Evolutionary conservation across 2,113 vertebrate genomes (phyloP), one percentile per base, ranked within the genome.

Genomic region (Octodon degus): DNA sequence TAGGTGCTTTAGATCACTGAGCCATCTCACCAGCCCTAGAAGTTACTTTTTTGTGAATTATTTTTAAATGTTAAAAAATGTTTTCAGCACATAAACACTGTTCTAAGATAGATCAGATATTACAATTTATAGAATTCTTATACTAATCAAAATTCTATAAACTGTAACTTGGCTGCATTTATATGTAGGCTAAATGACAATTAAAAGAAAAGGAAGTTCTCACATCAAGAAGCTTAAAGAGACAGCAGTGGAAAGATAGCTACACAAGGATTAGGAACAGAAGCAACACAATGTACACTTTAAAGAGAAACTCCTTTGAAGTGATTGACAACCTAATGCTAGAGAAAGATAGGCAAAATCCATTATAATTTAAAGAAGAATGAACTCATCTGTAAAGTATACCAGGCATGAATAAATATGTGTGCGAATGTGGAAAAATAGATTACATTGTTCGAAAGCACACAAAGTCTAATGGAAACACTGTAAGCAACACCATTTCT

Each of bases 281-380:
- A 92, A 90, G 37, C 37, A 86, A 47, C 37, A 85, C 50, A 43
- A 67, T 4, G 7, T 60, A 89, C 24, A 76, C 40, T 76, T 47
- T 30, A 37, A 24, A 53, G 3, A 37, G 19, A 70, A 20, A 17
- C 24, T 93, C 24, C 30, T 63, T 50, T 68, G 27, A 70, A 76
- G 27, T 30, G 91, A 95, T 55, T 87, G 32, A 76, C 22, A 84
- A 80, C 32, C 68, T 90, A 70, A 89, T 30, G 79, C 40, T 93
- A 9, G 50, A 55, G 63, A 81, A 63, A 80, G 3, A 50, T 8
- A 89, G 5, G 3, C 34, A 81, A 70, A 86, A 93, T 72, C 40
- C 58, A 89, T 82, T 27, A 37, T 60, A 88, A 80, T 37, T 84
- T 60, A 94, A 90, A 62, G 53, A 25, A 89, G 43, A 96, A 58